Percentiles rank a stretch among this genome's conserved stretches.
phyloP scores from a whole-genome alignment of 37 sponge, comb jelly and placozoan genomes.

The Chondrilla cf. caribensis region DNA sequence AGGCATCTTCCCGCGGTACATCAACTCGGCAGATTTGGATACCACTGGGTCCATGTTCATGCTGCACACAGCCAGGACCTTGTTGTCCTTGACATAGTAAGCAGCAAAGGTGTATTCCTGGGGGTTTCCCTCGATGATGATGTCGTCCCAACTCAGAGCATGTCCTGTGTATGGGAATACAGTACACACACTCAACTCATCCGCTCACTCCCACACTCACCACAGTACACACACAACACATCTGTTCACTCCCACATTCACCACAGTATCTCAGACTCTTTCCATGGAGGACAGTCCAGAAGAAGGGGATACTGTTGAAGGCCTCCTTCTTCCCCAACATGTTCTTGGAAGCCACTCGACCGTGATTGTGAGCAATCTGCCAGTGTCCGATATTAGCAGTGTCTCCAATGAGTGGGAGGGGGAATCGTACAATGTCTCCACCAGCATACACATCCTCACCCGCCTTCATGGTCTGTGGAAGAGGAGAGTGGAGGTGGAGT shows the following conservation, averaged over 20 bases:
- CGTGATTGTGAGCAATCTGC: conserved; percentile 91
- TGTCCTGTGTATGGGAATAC: conserved; percentile 46
- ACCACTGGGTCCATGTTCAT: conserved; percentile 74
- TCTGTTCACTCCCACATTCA: conserved; percentile 17
- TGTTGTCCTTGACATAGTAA: conserved; percentile 74
- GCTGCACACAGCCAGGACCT: conserved; percentile 80
- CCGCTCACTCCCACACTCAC: no score
- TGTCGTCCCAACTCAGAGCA: conserved; percentile 79
- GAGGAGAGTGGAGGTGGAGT: not conserved
- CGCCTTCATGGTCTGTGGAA: conserved; percentile 67
- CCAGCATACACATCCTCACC: conserved; percentile 79
- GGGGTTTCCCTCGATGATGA: conserved; percentile 70
- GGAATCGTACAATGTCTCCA: conserved; percentile 87
- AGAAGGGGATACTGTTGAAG: conserved; percentile 85
- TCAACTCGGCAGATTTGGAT: conserved; percentile 70
- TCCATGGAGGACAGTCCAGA: conserved; percentile 93
- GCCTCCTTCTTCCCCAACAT: conserved; percentile 72
- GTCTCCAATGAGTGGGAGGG: conserved; percentile 65
- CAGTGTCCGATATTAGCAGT: conserved; percentile 88
- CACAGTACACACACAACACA: no score
- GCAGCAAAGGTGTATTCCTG: conserved; percentile 80
- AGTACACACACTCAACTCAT: no score
- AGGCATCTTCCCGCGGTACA: conserved; percentile 75
- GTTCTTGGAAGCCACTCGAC: conserved; percentile 80
- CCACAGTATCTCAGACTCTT: conserved; percentile 92